Percentiles rank a stretch among this genome's conserved stretches.
Conservation (phyloP, 2,113 vertebrate genomes). For the Platysternon megacephalum region DNA sequence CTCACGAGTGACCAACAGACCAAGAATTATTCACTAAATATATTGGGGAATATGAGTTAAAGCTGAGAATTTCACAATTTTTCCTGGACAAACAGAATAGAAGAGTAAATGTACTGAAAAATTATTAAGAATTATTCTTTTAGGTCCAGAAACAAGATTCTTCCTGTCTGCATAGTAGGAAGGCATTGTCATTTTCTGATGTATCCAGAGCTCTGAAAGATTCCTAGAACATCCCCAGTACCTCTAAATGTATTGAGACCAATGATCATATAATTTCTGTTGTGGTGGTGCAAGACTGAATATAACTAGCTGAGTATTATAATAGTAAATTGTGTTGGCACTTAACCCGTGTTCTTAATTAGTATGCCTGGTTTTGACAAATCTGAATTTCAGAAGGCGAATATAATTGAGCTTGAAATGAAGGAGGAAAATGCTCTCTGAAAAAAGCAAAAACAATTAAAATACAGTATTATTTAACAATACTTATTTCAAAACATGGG, state of each 20-base stretch:
- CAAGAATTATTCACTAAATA: not conserved
- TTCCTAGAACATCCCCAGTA: not conserved
- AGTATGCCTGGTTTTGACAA: not conserved
- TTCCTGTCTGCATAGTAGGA: not conserved
- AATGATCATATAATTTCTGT: not conserved
- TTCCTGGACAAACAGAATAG: not conserved
- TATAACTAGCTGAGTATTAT: not conserved
- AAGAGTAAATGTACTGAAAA: not conserved
- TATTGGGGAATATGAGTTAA: not conserved
- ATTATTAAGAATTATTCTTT: not conserved
- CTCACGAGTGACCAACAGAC: not conserved
- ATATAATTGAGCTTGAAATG: constrained; percentile 40
- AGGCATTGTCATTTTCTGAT: not conserved
- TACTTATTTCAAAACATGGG: not conserved
- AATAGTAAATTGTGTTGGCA: constrained; percentile 1
- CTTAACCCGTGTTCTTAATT: constrained; percentile 4
- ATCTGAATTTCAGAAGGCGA: not conserved
- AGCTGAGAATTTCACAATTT: not conserved
- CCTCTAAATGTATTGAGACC: not conserved
- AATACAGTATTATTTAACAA: not conserved
- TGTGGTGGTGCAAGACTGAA: not conserved
- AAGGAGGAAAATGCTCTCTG: not conserved
- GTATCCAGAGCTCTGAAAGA: not conserved
- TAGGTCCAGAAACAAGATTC: not conserved
- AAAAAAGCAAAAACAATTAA: constrained; percentile 35